These are phyloP conservation scores for Protosalanx chinensis DNA, from an alignment of 2,797 vertebrate genomes.

Conservation along the genomic window DNA sequence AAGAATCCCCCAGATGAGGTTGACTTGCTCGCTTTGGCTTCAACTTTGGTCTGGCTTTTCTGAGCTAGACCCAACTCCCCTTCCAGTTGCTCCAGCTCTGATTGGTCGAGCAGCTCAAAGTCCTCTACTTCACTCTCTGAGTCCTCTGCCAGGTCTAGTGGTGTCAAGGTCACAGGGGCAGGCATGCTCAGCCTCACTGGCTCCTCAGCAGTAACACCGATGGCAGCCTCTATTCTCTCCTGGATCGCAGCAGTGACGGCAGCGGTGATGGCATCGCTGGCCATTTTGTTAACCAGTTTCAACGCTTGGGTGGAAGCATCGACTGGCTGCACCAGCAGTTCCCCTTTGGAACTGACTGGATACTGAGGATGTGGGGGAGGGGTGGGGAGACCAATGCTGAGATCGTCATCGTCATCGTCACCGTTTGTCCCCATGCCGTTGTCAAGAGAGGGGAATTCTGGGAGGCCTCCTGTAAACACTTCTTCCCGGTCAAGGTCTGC, in stretches of 20 bases:
- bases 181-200: constrained; percentile 19
- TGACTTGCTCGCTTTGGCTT: constrained; percentile 64
- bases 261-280: constrained; percentile 80
- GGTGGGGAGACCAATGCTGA: constrained; percentile 78
- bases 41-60: constrained; percentile 44
- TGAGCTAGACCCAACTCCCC: constrained; percentile 81
- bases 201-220: constrained; percentile 16
- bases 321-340: constrained; percentile 12
- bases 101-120: constrained; percentile 98
- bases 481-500: constrained; percentile 91
- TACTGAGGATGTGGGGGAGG: constrained; percentile 25
- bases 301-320: constrained; percentile 65
- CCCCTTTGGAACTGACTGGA: constrained; percentile 42
- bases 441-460: constrained; percentile 89
- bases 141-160: constrained; percentile 76
- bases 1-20: constrained; percentile 79
- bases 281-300: constrained; percentile 80
- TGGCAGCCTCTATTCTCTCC: constrained; percentile 77
- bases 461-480: constrained; percentile 80
- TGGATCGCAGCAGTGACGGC: constrained; percentile 86
- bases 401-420: constrained; percentile 82
- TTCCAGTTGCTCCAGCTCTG: constrained; percentile 94
- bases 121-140: constrained; percentile 94
- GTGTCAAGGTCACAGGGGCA: constrained; percentile 53
- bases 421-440: constrained; percentile 82